phyloP scores from a whole-genome alignment of 2,888 invertebrate genomes.

The Colostygia pectinataria region DNA sequence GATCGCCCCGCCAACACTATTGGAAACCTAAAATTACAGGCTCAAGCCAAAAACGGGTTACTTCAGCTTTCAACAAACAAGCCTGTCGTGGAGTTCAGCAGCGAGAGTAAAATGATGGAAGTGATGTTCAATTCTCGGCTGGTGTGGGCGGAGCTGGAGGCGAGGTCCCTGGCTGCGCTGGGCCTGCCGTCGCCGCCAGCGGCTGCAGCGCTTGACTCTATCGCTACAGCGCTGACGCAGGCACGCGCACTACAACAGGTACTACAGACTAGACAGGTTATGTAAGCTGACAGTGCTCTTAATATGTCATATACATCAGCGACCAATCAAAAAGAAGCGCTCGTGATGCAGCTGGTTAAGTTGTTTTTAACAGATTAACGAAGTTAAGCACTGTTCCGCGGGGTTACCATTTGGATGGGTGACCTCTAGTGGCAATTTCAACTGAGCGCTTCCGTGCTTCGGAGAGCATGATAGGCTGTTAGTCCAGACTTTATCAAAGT shows the following conservation, averaged over 20 bases:
- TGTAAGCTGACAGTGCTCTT: no score
- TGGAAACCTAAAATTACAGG: slow-evolving; percentile 43
- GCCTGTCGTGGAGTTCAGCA: slow-evolving; percentile 91
- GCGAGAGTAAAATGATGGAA: slow-evolving; percentile 88
- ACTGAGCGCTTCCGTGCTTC: no score
- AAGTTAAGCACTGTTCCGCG: no score
- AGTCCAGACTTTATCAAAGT: no score
- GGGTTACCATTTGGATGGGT: no score
- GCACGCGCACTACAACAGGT: slow-evolving; percentile 96
- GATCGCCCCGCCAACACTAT: no score
- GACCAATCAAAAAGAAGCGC: no score
- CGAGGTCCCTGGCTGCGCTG: slow-evolving; percentile 92
- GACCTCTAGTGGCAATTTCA: no score
- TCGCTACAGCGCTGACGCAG: slow-evolving; percentile 90
- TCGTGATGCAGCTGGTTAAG: no score
- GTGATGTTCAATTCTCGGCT: slow-evolving; percentile 96
- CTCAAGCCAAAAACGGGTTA: slow-evolving; percentile 64
- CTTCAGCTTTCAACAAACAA: slow-evolving; percentile 79
- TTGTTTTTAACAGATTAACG: no score
- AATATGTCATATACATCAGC: no score
- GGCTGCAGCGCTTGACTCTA: slow-evolving; percentile 84
- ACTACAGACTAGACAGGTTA: slow-evolving; percentile 8
- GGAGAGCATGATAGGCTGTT: no score
- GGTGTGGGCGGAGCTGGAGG: slow-evolving; percentile 92
- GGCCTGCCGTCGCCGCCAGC: slow-evolving; percentile 91